These are phyloP conservation scores for Xanthia togata DNA, from an alignment of 2,888 invertebrate species.

Conservation along the genomic window DNA sequence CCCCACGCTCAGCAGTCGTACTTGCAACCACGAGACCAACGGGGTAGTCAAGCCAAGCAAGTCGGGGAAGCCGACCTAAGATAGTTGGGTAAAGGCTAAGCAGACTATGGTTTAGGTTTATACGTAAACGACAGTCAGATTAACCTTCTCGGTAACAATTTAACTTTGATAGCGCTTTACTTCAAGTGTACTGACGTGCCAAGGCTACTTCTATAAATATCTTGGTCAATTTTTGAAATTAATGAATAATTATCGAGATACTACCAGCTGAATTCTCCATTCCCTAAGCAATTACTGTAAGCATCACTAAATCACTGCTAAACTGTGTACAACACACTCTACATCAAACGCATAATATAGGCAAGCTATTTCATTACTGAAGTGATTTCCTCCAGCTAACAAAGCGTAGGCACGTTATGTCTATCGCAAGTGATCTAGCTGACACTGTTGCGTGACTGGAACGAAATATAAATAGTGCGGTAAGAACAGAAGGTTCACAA, in stretches of 20 bases:
- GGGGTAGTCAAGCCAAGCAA: too few species aligned
- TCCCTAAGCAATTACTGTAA: neutral
- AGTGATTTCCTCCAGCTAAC: slow-evolving; percentile 83
- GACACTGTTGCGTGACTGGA: slow-evolving; percentile 78
- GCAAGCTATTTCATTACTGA: slow-evolving; percentile 74
- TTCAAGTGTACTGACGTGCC: too few species aligned
- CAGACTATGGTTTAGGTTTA: too few species aligned
- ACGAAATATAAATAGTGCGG: slow-evolving; percentile 19
- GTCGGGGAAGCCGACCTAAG: too few species aligned
- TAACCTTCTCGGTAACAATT: too few species aligned
- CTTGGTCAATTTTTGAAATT: too few species aligned
- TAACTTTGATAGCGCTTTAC: too few species aligned
- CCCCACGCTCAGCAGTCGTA: too few species aligned
- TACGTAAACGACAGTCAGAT: too few species aligned
- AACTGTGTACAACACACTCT: slow-evolving; percentile 43
- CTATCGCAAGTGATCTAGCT: slow-evolving; percentile 70
- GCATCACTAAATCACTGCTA: slow-evolving; percentile 18
- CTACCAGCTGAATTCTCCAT: neutral
- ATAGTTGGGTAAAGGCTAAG: too few species aligned
- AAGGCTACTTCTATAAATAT: too few species aligned
- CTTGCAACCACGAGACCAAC: too few species aligned
- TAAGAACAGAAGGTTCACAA: slow-evolving; percentile 29
- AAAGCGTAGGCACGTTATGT: slow-evolving; percentile 75
- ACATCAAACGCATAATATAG: slow-evolving; percentile 45
- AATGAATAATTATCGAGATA: neutral